Base-by-base conservation (phyloP, 2,888 invertebrate species). In the Scaptomyza caliginosa region DNA sequence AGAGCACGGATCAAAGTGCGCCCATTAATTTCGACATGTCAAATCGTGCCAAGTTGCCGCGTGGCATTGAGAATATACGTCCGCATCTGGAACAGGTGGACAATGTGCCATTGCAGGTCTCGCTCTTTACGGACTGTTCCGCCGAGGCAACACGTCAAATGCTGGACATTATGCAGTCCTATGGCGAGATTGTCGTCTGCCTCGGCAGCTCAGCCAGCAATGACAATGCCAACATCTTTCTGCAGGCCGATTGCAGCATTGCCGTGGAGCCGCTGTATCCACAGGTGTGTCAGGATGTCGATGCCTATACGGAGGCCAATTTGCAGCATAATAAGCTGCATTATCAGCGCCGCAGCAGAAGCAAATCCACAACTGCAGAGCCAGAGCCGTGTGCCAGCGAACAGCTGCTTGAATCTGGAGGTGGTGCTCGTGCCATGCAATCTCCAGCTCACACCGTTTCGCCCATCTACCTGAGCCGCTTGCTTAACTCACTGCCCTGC, bases 101-200 rank as follows among this genome's bases (percentile, higher is more conserved):
- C 92, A 99, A 99, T 92, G 99, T 99, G 49, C 99, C 99, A 4
- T 92, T 99, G 26, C 93, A 99, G 54, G 99, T 99, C 16, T 98
- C 98, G 0, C 93, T 99, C 10, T 99, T 99, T 92, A 99, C 99
- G 0, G 99, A 99, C 92, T 99, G 99, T 92, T 97, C 96, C 1
- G 95, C 98, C n/a, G 93, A 94, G 71, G 97, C 97, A 11, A 98
- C 98, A 0, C 93, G 95, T 26, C 96, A 96, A 91, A 99, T 99
- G 99, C 92, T 97, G 67, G 94, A 94, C 82, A 99, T 99, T 62
- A 98, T 99, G 98, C 96, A 97, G 90, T 95, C 95, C 56, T 97
- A 98, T 90, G 97, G 97, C 0, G 98, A 99, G 92, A 96, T 99
- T 21, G 98, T 98, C 0, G 96, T 98, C 83, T 97, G 98, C 21